Base-by-base conservation (phyloP, 2,888 invertebrate genomes). In the Macaria liturata region DNA sequence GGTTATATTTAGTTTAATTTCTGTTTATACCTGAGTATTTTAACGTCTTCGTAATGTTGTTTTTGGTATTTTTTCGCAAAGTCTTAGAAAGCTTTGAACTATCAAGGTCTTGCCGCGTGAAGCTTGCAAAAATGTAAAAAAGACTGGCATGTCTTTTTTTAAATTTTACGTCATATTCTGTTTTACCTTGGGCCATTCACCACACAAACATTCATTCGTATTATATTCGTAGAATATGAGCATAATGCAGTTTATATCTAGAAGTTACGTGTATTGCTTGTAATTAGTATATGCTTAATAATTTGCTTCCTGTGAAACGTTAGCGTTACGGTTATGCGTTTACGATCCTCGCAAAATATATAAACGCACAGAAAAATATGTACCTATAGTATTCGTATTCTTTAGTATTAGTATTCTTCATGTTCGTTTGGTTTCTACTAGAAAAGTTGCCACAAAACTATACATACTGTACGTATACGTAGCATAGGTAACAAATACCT, bases 121-220 rank as follows among this genome's bases (percentile, higher is more conserved):
- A 37, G 34, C 4, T 37, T 2, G 7, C 4, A 37, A 37, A 37
- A 37, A 4, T 37, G 34, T 3, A 37, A 7, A 37, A 59, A 53
- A 61, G 53, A 39, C 39, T 7, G 5, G 8, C 5, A 43, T 57
- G 43, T 20, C 52, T 54, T 51, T 56, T 65, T 64, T 61, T 54
- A 64, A 63, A 50, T 50, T 59, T 64, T 60, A 55, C 68, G 56
- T 70, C 61, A 64, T 46, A 55, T 58, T 20, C 50, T 8, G 67
- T 58, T 70, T 75, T 66, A 66, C 84, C 83, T 83, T 83, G 83
- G 72, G 63, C 72, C 80, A 71, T 74, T 84, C 81, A 76, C 80
- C 71, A 68, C 64, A 59, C 54, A 71, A 76, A 70, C 46, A 6
- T 20, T 20, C 20, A 20, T 20, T 20, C 20, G 20, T 20, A 20